Base-by-base conservation (phyloP, 1,140 invertebrate species). In the Trialeurodes vaporariorum region DNA sequence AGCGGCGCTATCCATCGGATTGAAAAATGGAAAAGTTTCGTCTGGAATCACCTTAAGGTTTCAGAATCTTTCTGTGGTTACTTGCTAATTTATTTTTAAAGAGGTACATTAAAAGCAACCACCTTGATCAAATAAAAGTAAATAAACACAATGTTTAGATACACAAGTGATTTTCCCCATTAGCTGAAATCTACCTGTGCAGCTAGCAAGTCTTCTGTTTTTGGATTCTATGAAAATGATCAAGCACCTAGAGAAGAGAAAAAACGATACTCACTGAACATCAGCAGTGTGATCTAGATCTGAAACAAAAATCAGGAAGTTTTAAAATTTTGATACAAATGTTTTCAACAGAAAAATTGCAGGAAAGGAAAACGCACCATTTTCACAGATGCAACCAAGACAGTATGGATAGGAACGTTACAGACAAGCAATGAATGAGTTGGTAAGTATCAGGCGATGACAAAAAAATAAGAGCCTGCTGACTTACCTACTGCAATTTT, bases 211-310 rank as follows among this genome's bases (percentile, higher is more conserved):
- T 49, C 5, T 9, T 9, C 34, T 49, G 17, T 49, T 49, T 25
- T n/a, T 61, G 60, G 9, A 22, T 61, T 61, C 24, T 61, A 61
- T 22, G n/a, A 11, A 9, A 11, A n/a, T 61, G 24, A 61, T 12
- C 12, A 49, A 49, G 34, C 34, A 49, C 5, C 5, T 17, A 49
- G 17, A 49, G 34, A 17, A 49, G 34, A 17, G 34, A 17, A 49
- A 49, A 49, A 49, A n/a, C n/a, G 64, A 67, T 73, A 87, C 91
- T 92, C 84, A 95, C 91, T 98, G 96, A 25, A 98, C 91, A 82
- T 98, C 96, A 2, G 96, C 95, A 27, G 96, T 95, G 75, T 98
- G 95, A 76, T 98, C 96, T 73, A 98, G 82, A 86, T 98, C 93
- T 96, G 81, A 68, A 87, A 88, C 72, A 74, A 63, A 71, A 63